Percentiles rank a stretch among this genome's conserved stretches.
Conservation (phyloP, 2,797 vertebrate species). For the Staurois parvus region DNA sequence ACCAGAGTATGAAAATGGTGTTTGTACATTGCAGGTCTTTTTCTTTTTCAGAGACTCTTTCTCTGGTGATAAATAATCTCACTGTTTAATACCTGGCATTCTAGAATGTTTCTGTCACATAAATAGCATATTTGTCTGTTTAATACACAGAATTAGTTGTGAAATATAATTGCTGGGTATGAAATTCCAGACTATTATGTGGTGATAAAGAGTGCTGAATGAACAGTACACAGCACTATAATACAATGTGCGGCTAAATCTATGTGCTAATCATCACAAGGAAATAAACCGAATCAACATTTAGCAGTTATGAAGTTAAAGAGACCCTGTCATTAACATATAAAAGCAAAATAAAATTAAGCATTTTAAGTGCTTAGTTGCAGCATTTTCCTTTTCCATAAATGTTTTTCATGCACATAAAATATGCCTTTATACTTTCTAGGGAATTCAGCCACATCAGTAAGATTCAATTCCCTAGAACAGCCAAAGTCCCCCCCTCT, state of each 20-base stretch:
- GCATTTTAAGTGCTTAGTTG: too few species aligned
- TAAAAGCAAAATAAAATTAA: too few species aligned
- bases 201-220: slow-evolving; percentile 15
- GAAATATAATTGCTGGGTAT: slow-evolving; percentile 49
- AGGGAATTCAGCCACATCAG: too few species aligned
- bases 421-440: too few species aligned
- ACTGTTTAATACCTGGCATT: slow-evolving; percentile 37
- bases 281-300: not conserved
- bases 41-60: slow-evolving; percentile 44
- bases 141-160: slow-evolving; percentile 45
- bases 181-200: slow-evolving; percentile 25
- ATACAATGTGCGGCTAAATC: not conserved
- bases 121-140: slow-evolving; percentile 46
- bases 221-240: slow-evolving; percentile 7
- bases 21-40: slow-evolving; percentile 40
- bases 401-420: too few species aligned
- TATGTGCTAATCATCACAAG: not conserved
- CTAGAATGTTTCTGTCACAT: slow-evolving; percentile 34
- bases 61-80: slow-evolving; percentile 49
- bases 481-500: too few species aligned
- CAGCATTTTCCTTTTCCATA: too few species aligned
- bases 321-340: too few species aligned
- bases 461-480: too few species aligned
- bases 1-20: slow-evolving; percentile 40
- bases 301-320: too few species aligned